Base-by-base conservation (phyloP, 2,113 vertebrate species). In the Tursiops truncatus region DNA sequence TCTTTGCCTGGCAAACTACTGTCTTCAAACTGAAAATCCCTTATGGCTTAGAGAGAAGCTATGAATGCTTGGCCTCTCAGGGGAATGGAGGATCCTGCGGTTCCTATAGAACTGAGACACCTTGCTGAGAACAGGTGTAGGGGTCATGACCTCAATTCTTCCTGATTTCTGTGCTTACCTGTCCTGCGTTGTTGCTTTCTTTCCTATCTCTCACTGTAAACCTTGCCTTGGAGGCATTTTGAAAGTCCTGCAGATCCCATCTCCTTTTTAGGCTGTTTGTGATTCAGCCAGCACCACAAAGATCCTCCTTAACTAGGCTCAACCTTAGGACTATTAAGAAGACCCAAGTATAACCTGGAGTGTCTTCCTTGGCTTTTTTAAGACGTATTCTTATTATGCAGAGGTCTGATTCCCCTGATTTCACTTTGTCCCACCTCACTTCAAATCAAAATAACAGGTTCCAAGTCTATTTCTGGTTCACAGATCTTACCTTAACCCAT, bases 261-360 rank as follows among this genome's bases (percentile, higher is more conserved):
- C 82, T 98, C 87, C 87, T 97, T 98, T 98, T 98, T 98, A 97
- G 90, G 89, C 65, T 86, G 28, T 65, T 81, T 1, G 56, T 96
- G 93, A 96, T 95, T 97, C 20, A 44, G 20, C 94, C 85, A 96
- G 96, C 70, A 0, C 0, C 26, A 1, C 74, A 83, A 79, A 95
- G 95, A 73, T 96, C 80, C 56, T 89, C 60, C 71, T 88, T 94
- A 20, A 73, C 80, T 73, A 0, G 1, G 67, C 73, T 98, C 92
- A 21, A 33, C 81, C 79, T 60, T 96, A 92, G 70, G 71, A 96
- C 90, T 2, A 0, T 95, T 44, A 23, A 84, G 63, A 96, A 84
- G 63, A 89, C 71, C 41, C 44, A 84, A 28, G 50, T 63, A 14
- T 94, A 92, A 94, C 21, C 38, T 81, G 31, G 9, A 88, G 67